Conservation (phyloP, 2,888 invertebrate genomes). For the Branchellion lobata region DNA sequence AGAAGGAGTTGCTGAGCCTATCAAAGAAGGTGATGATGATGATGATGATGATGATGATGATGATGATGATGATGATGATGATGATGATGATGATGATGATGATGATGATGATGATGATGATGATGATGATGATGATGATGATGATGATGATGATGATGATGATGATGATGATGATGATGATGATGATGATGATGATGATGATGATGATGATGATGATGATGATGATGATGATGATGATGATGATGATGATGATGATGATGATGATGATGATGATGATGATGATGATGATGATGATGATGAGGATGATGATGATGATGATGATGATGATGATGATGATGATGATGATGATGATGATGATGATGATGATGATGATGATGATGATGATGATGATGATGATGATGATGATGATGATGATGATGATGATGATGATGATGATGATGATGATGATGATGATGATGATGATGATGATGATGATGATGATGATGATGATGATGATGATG, state of each 20-base stretch:
- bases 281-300: slow-evolving; percentile 18
- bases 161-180: slow-evolving; percentile 1
- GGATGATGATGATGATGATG: slow-evolving; percentile 20
- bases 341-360: not conserved
- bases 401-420: slow-evolving; percentile 17
- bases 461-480: slow-evolving; percentile 17
- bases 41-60: slow-evolving; percentile 17
- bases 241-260: slow-evolving; percentile 18
- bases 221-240: not conserved
- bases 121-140: not conserved
- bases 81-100: not conserved
- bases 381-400: slow-evolving; percentile 12
- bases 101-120: slow-evolving; percentile 17
- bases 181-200: not conserved
- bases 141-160: slow-evolving; percentile 18
- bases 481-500: not conserved
- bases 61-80: not conserved
- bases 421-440: not conserved
- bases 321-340: slow-evolving; percentile 16
- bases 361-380: slow-evolving; percentile 8
- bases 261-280: slow-evolving; percentile 17
- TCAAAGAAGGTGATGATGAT: too few relatives aligned
- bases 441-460: slow-evolving; percentile 11
- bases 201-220: slow-evolving; percentile 16
- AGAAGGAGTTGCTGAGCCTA: too few relatives aligned